phyloP scores from a whole-genome alignment of 1,140 invertebrate species.

The Bombus soroeensis region DNA sequence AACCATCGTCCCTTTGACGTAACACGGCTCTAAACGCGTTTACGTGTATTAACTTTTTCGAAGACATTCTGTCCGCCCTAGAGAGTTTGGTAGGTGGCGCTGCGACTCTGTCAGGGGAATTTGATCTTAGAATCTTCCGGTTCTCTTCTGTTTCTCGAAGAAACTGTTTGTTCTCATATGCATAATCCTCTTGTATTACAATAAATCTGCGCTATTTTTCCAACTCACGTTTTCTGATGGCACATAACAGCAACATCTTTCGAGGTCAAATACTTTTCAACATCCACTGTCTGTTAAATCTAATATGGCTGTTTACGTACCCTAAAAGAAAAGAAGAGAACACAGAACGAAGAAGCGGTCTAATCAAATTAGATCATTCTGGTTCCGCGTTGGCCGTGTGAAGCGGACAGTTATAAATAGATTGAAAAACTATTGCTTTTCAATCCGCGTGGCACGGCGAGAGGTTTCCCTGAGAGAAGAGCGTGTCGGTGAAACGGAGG shows the following conservation, averaged over 20 bases:
- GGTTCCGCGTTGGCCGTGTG: slow-evolving; percentile 36
- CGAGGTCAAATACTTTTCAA: neutral
- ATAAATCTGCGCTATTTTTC: too few relatives aligned
- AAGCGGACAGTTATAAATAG: slow-evolving; percentile 75
- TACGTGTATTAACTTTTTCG: neutral
- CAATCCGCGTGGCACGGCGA: slow-evolving; percentile 63
- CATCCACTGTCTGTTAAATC: neutral
- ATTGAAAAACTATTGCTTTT: slow-evolving; percentile 75
- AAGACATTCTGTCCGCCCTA: neutral
- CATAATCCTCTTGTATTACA: too few relatives aligned
- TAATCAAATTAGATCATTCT: slow-evolving; percentile 50
- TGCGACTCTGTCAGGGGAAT: too few relatives aligned
- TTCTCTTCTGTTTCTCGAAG: too few relatives aligned
- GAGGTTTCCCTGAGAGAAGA: slow-evolving; percentile 42
- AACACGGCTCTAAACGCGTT: neutral
- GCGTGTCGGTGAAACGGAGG: slow-evolving; percentile 6
- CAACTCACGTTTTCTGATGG: neutral
- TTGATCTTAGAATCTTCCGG: rapidly evolving
- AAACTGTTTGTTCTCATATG: too few relatives aligned
- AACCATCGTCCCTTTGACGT: neutral
- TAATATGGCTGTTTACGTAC: rapidly evolving
- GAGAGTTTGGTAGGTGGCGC: neutral
- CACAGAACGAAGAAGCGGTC: neutral
- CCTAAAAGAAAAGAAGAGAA: rapidly evolving
- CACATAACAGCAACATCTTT: neutral